A percentile compares a stretch with the other conserved stretches of the same genome.
Conservation (phyloP, 2,113 vertebrate species). For the Okapia johnstoni region DNA sequence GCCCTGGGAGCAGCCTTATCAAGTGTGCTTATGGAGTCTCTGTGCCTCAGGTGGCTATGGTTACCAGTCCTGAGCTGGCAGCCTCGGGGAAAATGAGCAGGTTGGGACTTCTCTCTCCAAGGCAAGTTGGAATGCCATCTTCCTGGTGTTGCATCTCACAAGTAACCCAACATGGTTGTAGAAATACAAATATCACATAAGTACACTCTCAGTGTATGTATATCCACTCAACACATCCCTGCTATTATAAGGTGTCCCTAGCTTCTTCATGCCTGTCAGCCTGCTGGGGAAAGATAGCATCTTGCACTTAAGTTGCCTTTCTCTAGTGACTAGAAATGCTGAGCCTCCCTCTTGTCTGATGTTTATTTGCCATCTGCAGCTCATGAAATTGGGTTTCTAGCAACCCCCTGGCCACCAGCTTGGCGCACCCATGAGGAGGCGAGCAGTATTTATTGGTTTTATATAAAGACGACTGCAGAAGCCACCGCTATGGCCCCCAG, state of each 20-base stretch:
- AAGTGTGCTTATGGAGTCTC: not conserved
- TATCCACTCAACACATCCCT: fast-evolving
- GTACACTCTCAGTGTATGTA: fast-evolving
- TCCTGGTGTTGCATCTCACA: not conserved
- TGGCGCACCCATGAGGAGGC: not conserved
- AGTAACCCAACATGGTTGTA: not conserved
- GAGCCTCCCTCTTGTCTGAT: not conserved
- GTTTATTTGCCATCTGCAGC: not conserved
- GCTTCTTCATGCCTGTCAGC: not conserved
- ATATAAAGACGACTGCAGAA: not conserved
- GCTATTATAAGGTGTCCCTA: no score
- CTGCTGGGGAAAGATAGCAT: not conserved
- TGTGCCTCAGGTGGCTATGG: not conserved
- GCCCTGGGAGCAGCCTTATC: not conserved
- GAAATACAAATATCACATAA: not conserved
- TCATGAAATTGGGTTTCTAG: not conserved
- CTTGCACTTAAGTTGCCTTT: not conserved
- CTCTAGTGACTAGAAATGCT: not conserved
- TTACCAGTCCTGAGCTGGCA: not conserved
- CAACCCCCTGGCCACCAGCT: not conserved
- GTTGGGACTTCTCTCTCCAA: not conserved
- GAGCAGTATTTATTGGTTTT: not conserved
- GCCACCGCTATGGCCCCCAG: not conserved
- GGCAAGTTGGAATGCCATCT: not conserved
- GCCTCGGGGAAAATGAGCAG: not conserved